Conservation (phyloP, 2,113 vertebrate species). For the Canis aureus region DNA sequence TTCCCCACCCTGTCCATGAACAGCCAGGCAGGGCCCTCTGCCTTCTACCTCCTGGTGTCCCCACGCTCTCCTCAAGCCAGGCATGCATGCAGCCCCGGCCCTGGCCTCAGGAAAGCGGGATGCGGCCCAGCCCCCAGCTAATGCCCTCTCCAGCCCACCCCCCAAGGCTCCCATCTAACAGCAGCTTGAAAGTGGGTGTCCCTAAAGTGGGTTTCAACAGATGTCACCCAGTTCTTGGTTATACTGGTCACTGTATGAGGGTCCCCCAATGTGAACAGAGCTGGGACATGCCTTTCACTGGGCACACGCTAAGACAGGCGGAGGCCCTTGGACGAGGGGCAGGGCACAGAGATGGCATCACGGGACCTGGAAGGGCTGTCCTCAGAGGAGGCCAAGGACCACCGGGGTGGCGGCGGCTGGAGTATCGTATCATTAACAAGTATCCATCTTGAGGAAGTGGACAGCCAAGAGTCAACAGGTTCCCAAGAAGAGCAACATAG, state of each 20-base stretch:
- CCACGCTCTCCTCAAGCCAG: neutral
- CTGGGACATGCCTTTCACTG: neutral
- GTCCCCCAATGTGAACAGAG: neutral
- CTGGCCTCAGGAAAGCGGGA: neutral
- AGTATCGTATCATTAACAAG: conserved; percentile 70
- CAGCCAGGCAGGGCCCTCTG: conserved; percentile 62
- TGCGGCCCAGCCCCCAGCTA: neutral
- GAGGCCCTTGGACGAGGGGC: neutral
- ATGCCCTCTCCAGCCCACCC: neutral
- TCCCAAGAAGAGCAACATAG: conserved; percentile 13
- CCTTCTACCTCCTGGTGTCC: conserved; percentile 87
- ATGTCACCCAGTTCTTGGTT: neutral
- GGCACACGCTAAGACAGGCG: neutral
- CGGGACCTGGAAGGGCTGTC: neutral
- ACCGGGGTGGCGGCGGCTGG: neutral
- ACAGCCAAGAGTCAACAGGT: neutral
- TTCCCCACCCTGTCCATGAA: neutral
- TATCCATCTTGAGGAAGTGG: neutral
- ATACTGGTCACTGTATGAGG: neutral
- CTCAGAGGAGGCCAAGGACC: conserved; percentile 34
- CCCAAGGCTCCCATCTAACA: neutral
- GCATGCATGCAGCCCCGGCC: neutral
- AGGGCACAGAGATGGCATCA: neutral
- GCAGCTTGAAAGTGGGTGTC: neutral
- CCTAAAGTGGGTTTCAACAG: neutral